These are phyloP conservation scores for Ptychochromis oligacanthus DNA, from an alignment of 2,113 vertebrate genomes.

Conservation along the genomic window DNA sequence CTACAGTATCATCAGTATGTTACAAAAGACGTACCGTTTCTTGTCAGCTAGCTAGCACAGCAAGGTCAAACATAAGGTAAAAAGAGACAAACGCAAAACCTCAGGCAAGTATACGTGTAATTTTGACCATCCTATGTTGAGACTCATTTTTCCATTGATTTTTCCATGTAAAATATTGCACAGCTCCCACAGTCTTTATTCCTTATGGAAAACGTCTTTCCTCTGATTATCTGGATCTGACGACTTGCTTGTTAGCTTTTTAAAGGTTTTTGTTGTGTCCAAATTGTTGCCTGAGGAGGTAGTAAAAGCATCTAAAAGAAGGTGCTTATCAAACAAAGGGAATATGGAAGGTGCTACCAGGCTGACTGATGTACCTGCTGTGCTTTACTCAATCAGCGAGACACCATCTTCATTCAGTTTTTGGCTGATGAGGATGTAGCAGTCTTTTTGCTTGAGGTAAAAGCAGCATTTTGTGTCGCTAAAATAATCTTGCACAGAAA, in stretches of 20 bases:
- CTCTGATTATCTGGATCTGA: slow-evolving; percentile 16
- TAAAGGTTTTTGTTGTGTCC: slow-evolving; percentile 12
- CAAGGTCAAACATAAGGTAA: slow-evolving; percentile 38
- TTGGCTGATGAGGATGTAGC: slow-evolving; percentile 53
- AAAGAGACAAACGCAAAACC: slow-evolving; percentile 21
- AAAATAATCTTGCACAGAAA: slow-evolving; percentile 33
- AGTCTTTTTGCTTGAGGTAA: slow-evolving; percentile 64
- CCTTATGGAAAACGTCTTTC: slow-evolving; percentile 2
- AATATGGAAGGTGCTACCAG: slow-evolving; percentile 23
- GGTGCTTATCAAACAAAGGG: slow-evolving; percentile 13
- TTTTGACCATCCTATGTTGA: slow-evolving; percentile 61
- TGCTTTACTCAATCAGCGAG: slow-evolving; percentile 54
- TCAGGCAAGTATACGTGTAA: slow-evolving; percentile 35
- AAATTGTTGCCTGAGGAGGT: slow-evolving; percentile 67
- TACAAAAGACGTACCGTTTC: slow-evolving; percentile 62
- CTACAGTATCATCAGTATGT: slow-evolving; percentile 43
- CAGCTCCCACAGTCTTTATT: slow-evolving; percentile 76
- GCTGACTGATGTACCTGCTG: slow-evolving; percentile 69
- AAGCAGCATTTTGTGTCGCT: slow-evolving; percentile 66
- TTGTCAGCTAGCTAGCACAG: slow-evolving; percentile 39
- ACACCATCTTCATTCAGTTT: slow-evolving; percentile 27
- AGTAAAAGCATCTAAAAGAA: slow-evolving; percentile 50
- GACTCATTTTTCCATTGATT: slow-evolving; percentile 53
- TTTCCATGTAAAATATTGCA: slow-evolving; percentile 83
- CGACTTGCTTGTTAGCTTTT: background rate